These are phyloP conservation scores for Ooceraea biroi DNA, from an alignment of 1,140 invertebrate species.

Conservation along the genomic window DNA sequence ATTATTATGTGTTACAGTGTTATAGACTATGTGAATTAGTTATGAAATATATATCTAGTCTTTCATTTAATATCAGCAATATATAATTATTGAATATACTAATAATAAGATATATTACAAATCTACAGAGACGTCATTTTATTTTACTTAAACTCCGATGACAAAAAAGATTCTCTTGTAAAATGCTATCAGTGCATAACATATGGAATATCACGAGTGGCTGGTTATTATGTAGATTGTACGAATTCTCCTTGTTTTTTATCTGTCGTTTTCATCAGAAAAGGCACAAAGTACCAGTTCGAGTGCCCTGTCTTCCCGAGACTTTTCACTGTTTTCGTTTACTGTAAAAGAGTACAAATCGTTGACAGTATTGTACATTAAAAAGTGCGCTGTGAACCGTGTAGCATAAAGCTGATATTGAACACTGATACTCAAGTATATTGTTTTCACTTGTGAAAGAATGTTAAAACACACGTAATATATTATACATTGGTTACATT, in stretches of 20 bases:
- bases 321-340: neutral
- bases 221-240: neutral
- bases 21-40: neutral
- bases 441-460: no score
- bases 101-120: neutral
- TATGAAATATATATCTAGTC: neutral
- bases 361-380: neutral
- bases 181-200: neutral
- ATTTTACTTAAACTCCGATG: slow-evolving; percentile 17
- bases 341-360: slow-evolving; percentile 1
- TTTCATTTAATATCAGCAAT: slow-evolving; percentile 1
- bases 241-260: neutral
- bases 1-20: neutral
- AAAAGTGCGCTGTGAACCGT: no score
- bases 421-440: no score
- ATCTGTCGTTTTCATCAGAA: neutral
- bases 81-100: neutral
- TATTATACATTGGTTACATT: neutral
- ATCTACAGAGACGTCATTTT: slow-evolving; percentile 15
- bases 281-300: neutral
- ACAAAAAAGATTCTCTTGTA: neutral
- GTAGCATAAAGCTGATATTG: no score
- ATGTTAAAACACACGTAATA: no score
- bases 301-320: neutral
- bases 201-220: neutral